Conservation (phyloP, 1,140 invertebrate species). For the Drosophila navojoa region DNA sequence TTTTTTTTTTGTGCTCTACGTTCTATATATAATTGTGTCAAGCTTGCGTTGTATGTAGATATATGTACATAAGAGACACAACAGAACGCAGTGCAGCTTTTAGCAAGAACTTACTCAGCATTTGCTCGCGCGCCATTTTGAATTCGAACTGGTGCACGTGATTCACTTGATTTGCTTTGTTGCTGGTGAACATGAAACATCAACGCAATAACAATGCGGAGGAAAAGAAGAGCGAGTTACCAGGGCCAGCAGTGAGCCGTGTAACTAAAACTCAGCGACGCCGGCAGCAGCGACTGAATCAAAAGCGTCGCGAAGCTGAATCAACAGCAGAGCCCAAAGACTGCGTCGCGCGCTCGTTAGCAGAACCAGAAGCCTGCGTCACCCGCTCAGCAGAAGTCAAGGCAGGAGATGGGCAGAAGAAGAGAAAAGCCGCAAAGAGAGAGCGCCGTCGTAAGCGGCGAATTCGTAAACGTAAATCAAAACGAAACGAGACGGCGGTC, state of each 20-base stretch:
- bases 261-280: not conserved
- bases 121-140: conserved; percentile 6
- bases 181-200: not conserved
- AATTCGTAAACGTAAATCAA: not conserved
- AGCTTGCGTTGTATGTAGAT: not conserved
- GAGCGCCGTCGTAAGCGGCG: not conserved
- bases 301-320: not conserved
- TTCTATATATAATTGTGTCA: not conserved
- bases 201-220: not conserved
- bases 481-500: too few species aligned
- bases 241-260: not conserved
- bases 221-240: too few species aligned
- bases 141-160: not conserved
- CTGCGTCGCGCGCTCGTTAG: not conserved
- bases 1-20: too few species aligned
- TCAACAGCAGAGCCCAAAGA: not conserved
- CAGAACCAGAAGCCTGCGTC: not conserved
- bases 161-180: not conserved
- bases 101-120: not conserved
- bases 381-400: not conserved
- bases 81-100: not conserved
- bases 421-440: not conserved
- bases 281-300: conserved; percentile 3
- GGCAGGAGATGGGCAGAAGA: not conserved
- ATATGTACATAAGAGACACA: too few species aligned